phyloP scores from a whole-genome alignment of 1,140 invertebrate genomes.

The Agrypnia vestita region DNA sequence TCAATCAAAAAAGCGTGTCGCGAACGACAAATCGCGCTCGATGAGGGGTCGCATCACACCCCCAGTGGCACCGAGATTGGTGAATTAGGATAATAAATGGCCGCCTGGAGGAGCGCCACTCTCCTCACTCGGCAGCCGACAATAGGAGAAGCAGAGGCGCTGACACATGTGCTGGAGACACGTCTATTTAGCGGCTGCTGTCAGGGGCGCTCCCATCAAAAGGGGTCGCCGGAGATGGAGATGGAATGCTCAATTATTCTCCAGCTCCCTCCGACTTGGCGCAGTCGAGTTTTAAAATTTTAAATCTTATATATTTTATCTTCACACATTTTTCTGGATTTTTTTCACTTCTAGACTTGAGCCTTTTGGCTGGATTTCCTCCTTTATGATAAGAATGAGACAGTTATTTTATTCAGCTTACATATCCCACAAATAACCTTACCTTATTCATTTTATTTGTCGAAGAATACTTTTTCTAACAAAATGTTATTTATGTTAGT shows the following conservation, averaged over 20 bases:
- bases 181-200: slow-evolving; percentile 1
- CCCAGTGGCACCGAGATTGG: not conserved
- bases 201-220: not conserved
- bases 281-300: not conserved
- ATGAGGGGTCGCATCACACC: not conserved
- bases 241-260: not conserved
- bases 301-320: not conserved
- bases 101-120: not conserved
- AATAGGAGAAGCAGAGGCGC: slow-evolving; percentile 10
- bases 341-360: not conserved
- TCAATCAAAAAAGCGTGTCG: too few species aligned
- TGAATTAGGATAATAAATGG: slow-evolving; percentile 37
- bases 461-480: too few species aligned
- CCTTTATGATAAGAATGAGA: too few species aligned
- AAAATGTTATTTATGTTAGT: too few species aligned
- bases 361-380: too few species aligned
- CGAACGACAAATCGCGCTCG: not conserved
- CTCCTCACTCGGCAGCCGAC: not conserved
- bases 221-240: not conserved
- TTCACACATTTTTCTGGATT: not conserved
- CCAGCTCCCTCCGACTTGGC: not conserved
- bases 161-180: slow-evolving; percentile 21
- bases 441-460: too few species aligned
- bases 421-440: not conserved
- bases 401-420: too few species aligned